Base-by-base conservation (phyloP, 2,888 invertebrate species). In the Platycheirus rosarum region DNA sequence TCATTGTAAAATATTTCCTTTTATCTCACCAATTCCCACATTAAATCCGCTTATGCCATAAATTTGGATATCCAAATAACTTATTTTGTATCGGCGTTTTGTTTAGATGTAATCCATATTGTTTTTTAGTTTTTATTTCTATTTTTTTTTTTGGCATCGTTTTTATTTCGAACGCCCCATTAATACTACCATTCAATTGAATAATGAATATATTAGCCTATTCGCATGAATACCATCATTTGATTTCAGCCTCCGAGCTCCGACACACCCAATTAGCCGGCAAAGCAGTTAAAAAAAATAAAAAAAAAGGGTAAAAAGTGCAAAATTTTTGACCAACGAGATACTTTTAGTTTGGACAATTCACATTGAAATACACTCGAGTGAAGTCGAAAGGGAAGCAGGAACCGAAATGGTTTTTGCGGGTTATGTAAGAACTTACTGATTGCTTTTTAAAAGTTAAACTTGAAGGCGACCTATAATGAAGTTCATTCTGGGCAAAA, bases 361-460 rank as follows among this genome's bases (percentile, higher is more conserved):
- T 35, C 23, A 49, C 26, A 20, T 16, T 48, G 48, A 49, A 49
- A 49, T 26, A 37, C 16, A 69, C 23, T 48, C 13, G 26, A 63
- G 74, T 74, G 79, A 79, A 79, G 74, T 79, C 79, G 49, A 79
- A 79, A 60, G 74, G 79, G 79, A 79, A 79, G 69, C 63, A 74
- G 62, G 48, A 51, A 29, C 49, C 29, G 29, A 29, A 57, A 40
- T 40, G 11, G 14, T 14, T 40, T 14, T 14, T 14, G 5, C 8
- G 40, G 1, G 40, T 40, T 57, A 57, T 23, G 4, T 23, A 26
- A 57, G 32, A 53, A 18, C 18, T 53, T n/a, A 18, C n/a, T 35
- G n/a, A 20, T 35, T 53, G 16, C 32, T 32, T 32, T 53, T 51
- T 11, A 16, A 51, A 18, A 48, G 49, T 49, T 51, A 9, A 51